These are phyloP conservation scores for Catharus ustulatus DNA, from an alignment of 2,797 vertebrate species.

Conservation along the genomic window DNA sequence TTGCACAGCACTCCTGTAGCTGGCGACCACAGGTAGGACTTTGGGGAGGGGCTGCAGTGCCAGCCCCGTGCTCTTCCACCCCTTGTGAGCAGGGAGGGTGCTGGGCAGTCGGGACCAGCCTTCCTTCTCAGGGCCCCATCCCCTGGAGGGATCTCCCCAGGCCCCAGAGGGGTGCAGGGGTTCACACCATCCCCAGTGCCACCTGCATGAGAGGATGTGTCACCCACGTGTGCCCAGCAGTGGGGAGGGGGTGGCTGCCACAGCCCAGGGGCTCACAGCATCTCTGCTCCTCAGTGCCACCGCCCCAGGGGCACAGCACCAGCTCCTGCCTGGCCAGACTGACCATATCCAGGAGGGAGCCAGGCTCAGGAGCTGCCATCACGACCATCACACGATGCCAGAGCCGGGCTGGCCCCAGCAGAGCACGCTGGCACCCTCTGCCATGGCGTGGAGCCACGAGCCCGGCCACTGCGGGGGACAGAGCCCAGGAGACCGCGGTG, in stretches of 20 bases:
- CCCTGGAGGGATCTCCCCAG: rapidly evolving
- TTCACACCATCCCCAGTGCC: neutral
- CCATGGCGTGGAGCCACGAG: neutral
- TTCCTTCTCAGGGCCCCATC: neutral
- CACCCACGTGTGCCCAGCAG: rapidly evolving
- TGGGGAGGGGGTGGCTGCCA: rapidly evolving
- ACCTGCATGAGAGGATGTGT: neutral
- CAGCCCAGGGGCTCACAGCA: neutral
- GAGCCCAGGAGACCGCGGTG: rapidly evolving
- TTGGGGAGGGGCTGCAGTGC: rapidly evolving
- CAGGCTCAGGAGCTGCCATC: rapidly evolving
- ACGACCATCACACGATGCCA: rapidly evolving
- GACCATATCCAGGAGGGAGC: neutral
- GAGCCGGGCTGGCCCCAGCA: neutral
- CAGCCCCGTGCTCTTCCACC: neutral
- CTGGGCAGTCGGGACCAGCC: neutral
- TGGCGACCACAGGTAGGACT: slow-evolving; percentile 45
- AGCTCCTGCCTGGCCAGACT: neutral
- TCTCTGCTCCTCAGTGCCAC: slow-evolving; percentile 41
- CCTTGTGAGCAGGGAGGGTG: rapidly evolving
- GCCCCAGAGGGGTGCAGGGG: rapidly evolving
- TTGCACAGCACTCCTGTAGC: rapidly evolving
- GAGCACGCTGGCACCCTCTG: neutral
- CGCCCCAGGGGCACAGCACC: neutral
- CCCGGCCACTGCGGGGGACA: neutral